Evolutionary conservation across 2,888 invertebrate genomes (phyloP).

Genomic region (Phyllotreta striolata): DNA sequence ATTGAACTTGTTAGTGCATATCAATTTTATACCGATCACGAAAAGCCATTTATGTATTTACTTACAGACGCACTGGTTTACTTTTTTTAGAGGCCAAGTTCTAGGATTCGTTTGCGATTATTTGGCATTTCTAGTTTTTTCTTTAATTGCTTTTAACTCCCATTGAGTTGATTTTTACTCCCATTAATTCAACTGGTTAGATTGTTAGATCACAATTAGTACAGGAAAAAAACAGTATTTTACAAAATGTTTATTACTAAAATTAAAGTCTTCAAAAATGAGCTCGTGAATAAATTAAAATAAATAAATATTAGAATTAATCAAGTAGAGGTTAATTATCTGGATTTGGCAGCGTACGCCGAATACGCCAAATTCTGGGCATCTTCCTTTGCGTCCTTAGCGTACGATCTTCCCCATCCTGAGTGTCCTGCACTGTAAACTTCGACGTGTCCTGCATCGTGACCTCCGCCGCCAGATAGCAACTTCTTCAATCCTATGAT

Average conservation of each 20-base stretch:
- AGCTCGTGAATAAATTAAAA: conserved; percentile 52
- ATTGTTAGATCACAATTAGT: background rate
- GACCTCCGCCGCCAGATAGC: conserved; percentile 66
- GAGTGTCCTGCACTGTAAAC: conserved; percentile 71
- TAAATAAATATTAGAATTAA: conserved; percentile 44
- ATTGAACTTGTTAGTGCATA: conserved; percentile 33
- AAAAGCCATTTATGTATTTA: conserved; percentile 18
- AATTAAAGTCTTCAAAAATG: conserved; percentile 41
- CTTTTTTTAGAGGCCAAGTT: conserved; percentile 40
- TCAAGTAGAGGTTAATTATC: conserved; percentile 36
- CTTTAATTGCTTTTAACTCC: conserved; percentile 28
- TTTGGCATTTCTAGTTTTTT: conserved; percentile 1
- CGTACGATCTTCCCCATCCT: conserved; percentile 76
- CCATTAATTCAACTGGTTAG: background rate
- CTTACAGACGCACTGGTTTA: conserved; percentile 46
- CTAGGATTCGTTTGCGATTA: conserved; percentile 21
- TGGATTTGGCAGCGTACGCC: conserved; percentile 57
- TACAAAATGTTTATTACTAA: conserved; percentile 29
- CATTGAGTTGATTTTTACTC: background rate
- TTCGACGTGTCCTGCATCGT: conserved; percentile 71
- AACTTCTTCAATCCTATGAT: conserved; percentile 88
- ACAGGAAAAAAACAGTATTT: background rate
- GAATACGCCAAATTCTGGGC: conserved; percentile 70
- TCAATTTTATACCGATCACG: conserved; percentile 30
- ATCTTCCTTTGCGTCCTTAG: conserved; percentile 57